Conservation (phyloP, 2,888 invertebrate species). For the Drosophila hamatofila region DNA sequence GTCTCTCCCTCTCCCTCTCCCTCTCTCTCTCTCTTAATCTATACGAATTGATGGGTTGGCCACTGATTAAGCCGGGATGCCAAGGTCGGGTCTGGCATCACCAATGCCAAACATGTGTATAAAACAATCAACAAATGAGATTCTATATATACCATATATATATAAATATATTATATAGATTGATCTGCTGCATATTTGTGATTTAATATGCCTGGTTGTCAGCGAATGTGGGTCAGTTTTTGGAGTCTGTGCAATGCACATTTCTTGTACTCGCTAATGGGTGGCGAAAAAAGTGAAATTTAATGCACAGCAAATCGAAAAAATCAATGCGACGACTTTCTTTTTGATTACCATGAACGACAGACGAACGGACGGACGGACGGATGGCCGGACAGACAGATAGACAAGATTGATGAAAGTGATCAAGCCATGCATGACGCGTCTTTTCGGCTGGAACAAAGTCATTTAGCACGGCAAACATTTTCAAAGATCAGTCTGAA, state of each 20-base stretch:
- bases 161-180: neutral
- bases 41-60: slow-evolving; percentile 11
- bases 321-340: slow-evolving; percentile 66
- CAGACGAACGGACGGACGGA: slow-evolving; percentile 1
- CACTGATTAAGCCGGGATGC: slow-evolving; percentile 41
- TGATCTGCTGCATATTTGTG: slow-evolving; percentile 6
- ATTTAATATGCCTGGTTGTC: slow-evolving; percentile 19
- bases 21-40: slow-evolving; percentile 14
- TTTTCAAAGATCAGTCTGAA: slow-evolving; percentile 39
- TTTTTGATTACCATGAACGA: slow-evolving; percentile 49
- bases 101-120: slow-evolving; percentile 32
- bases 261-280: slow-evolving; percentile 26
- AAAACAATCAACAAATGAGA: slow-evolving; percentile 15
- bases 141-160: neutral
- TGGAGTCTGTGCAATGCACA: slow-evolving; percentile 26
- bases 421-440: slow-evolving; percentile 53
- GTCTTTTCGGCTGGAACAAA: slow-evolving; percentile 25
- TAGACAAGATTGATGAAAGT: slow-evolving; percentile 51
- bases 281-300: slow-evolving; percentile 49
- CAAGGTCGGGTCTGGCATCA: slow-evolving; percentile 32
- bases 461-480: slow-evolving; percentile 36
- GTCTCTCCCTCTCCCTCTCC: neutral
- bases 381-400: slow-evolving; percentile 7
- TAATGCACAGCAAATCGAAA: slow-evolving; percentile 41
- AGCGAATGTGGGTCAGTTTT: slow-evolving; percentile 34